Evolutionary conservation across 1,140 invertebrate genomes (phyloP).

Genomic region (Microplitis mediator): DNA sequence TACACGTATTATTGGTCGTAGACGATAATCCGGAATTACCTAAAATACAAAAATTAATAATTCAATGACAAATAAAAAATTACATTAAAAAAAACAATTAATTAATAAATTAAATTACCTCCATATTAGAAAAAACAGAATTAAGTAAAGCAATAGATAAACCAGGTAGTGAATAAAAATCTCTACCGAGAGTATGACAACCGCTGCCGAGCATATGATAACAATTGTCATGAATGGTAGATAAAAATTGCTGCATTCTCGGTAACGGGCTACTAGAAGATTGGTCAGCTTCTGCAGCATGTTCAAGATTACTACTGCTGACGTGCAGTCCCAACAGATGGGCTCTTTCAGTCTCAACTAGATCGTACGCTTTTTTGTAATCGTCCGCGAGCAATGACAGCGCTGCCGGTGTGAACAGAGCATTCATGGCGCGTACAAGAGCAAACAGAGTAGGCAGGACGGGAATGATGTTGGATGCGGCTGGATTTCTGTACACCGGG

Average conservation of each 20-base stretch:
- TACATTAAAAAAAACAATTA: slow-evolving; percentile 9
- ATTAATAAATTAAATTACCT: slow-evolving; percentile 55
- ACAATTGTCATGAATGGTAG: slow-evolving; percentile 72
- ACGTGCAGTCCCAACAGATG: slow-evolving; percentile 69
- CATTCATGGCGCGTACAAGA: slow-evolving; percentile 78
- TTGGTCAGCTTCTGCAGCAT: slow-evolving; percentile 57
- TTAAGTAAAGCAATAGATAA: slow-evolving; percentile 68
- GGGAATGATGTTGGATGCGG: slow-evolving; percentile 79
- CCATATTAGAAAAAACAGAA: slow-evolving; percentile 73
- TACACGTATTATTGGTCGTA: slow-evolving; percentile 80
- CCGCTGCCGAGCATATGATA: slow-evolving; percentile 79
- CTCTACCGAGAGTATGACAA: slow-evolving; percentile 78
- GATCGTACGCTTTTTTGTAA: slow-evolving; percentile 71
- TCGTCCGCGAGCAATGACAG: slow-evolving; percentile 61
- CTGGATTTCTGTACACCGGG: slow-evolving; percentile 83
- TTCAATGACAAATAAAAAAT: slow-evolving; percentile 29
- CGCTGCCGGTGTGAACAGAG: slow-evolving; percentile 75
- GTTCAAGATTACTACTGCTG: slow-evolving; percentile 56
- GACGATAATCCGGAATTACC: slow-evolving; percentile 81
- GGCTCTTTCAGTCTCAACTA: slow-evolving; percentile 74
- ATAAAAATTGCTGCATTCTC: slow-evolving; percentile 82
- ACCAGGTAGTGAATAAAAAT: slow-evolving; percentile 78
- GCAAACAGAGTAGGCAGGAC: slow-evolving; percentile 78
- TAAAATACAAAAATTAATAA: slow-evolving; percentile 46
- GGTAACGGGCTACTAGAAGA: slow-evolving; percentile 67